phyloP scores from a whole-genome alignment of 2,888 invertebrate genomes.

The Eustalomyia histrio region DNA sequence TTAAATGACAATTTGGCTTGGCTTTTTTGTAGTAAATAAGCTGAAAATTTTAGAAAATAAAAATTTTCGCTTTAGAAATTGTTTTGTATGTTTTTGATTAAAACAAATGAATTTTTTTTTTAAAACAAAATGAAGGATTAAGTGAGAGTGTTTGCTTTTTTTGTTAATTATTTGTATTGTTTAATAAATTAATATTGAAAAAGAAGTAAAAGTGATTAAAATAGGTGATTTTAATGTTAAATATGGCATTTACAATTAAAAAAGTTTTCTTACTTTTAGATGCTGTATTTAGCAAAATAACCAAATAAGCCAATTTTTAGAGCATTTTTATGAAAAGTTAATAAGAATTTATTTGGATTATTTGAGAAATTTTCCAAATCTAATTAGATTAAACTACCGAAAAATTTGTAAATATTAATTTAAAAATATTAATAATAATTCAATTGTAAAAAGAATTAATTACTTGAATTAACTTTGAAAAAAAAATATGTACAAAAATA shows the following conservation, averaged over 20 bases:
- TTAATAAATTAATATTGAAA: background rate
- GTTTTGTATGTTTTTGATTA: background rate
- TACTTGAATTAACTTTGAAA: too few species aligned
- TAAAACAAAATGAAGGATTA: slow-evolving; percentile 36
- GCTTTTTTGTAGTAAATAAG: slow-evolving; percentile 22
- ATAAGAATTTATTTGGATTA: background rate
- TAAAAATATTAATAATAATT: too few species aligned
- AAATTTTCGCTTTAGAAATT: slow-evolving; percentile 54
- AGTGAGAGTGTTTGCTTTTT: slow-evolving; percentile 41
- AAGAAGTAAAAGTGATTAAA: background rate
- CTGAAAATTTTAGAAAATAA: slow-evolving; percentile 61
- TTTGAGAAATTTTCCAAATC: background rate
- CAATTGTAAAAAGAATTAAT: too few species aligned
- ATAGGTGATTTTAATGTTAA: background rate
- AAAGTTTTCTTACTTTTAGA: too few species aligned
- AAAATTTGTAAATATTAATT: background rate
- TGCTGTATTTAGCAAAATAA: too few species aligned
- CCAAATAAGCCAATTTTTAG: background rate
- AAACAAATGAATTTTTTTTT: slow-evolving; percentile 5
- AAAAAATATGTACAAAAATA: background rate
- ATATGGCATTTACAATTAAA: too few species aligned
- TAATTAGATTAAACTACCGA: background rate
- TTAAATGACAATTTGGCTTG: slow-evolving; percentile 17
- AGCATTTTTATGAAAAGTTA: background rate
- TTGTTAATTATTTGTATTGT: slow-evolving; percentile 5